These are phyloP conservation scores for Grus americana DNA, from an alignment of 2,113 vertebrate genomes.

Conservation along the genomic window DNA sequence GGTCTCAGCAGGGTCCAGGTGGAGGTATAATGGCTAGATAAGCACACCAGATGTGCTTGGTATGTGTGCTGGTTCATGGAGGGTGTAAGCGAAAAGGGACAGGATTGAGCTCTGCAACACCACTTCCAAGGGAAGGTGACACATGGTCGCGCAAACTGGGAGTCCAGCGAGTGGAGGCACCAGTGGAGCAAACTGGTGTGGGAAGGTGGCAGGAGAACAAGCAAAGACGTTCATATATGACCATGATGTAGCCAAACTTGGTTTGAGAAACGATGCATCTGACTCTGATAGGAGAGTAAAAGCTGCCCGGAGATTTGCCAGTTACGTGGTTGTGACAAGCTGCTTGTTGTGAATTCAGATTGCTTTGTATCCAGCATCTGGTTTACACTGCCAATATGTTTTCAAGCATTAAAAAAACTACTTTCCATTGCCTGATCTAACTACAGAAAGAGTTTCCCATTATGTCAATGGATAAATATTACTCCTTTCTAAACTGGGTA, in stretches of 20 bases:
- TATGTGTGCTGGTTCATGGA: neutral
- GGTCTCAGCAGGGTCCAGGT: neutral
- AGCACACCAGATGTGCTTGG: neutral
- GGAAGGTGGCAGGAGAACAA: neutral
- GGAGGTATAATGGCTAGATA: neutral
- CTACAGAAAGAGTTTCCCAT: neutral
- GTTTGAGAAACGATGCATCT: neutral
- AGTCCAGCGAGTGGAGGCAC: neutral
- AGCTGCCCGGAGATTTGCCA: neutral
- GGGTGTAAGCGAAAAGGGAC: neutral
- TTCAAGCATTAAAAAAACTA: neutral
- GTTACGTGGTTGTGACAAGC: neutral
- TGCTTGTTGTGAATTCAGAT: neutral
- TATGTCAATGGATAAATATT: neutral
- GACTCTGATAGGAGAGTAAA: neutral
- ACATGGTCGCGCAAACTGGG: accelerated
- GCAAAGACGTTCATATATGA: neutral
- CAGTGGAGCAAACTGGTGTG: neutral
- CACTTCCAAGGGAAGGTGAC: neutral
- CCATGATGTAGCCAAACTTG: neutral
- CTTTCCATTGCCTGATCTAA: neutral
- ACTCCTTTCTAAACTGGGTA: neutral
- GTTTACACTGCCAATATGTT: neutral
- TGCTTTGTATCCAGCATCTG: neutral
- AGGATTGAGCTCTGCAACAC: neutral